These are phyloP conservation scores for Lithophane socia DNA, from an alignment of 2,888 invertebrate genomes.

Conservation along the genomic window DNA sequence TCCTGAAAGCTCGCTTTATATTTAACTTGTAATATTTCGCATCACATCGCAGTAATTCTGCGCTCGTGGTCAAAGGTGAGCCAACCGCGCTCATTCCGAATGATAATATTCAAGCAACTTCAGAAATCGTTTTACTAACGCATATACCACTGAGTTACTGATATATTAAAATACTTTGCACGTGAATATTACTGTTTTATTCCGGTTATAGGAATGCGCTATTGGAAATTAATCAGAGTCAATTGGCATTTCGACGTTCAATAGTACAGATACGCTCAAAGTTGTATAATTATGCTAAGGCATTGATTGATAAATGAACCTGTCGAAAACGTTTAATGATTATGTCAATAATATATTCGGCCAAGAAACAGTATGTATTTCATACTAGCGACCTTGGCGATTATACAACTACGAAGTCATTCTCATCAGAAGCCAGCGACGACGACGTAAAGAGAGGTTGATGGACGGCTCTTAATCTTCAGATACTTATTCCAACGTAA, in stretches of 20 bases:
- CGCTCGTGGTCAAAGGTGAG: constrained; percentile 3
- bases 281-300: neutral
- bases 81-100: neutral
- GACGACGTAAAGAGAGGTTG: constrained; percentile 41
- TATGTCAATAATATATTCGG: neutral
- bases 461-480: constrained; percentile 43
- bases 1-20: neutral
- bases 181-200: neutral
- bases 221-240: neutral
- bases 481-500: constrained; percentile 39
- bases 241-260: neutral
- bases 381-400: neutral
- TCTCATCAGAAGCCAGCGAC: neutral
- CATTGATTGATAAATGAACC: neutral
- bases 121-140: constrained; percentile 1
- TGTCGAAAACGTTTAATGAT: neutral
- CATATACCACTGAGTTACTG: neutral
- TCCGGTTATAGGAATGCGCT: neutral
- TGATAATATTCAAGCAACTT: constrained; percentile 12
- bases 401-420: constrained; percentile 8
- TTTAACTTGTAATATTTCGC: constrained; percentile 8
- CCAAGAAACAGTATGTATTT: neutral
- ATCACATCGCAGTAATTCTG: neutral
- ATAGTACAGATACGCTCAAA: neutral
- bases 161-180: neutral